Base-by-base conservation (phyloP, 2,113 vertebrate genomes). In the Leptobrachium leishanense region DNA sequence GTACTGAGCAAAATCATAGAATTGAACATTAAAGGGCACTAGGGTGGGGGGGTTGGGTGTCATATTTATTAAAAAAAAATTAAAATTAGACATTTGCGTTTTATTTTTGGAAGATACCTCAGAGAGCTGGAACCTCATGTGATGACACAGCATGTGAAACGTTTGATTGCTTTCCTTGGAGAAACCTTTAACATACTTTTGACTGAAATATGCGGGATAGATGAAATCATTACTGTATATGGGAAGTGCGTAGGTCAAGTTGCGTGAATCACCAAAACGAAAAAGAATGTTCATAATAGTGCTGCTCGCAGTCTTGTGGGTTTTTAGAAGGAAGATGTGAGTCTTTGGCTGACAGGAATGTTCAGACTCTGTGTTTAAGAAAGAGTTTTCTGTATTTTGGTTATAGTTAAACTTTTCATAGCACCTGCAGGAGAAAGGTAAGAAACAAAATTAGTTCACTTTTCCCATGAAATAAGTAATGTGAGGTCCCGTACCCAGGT, bases 121-220 rank as follows among this genome's bases (percentile, higher is more conserved):
- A 0, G 87, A 76, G 81, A 86, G 84, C 79, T 82, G 86, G 82
- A 96, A 96, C 1, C 94, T 88, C 95, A 96, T 92, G 83, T 96
- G 94, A 84, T 95, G 95, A 85, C 95, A 95, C 85, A 95, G 88
- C 84, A 96, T 94, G 89, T 96, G 86, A 82, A 92, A 95, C 0
- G 42, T 72, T 3, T 0, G 87, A 8, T 84, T 69, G 0, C 54
- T 82, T 9, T 0, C 9, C 0, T 82, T 80, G 12, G 71, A 82
- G 76, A 92, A 87, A 20, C 90, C 92, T 68, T 94, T 85, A 65
- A 96, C 94, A 0, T 89, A 92, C 31, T 66, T 77, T 0, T 93
- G 85, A 11, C 82, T n/a, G 82, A 96, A 96, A 77, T 84, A 87
- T 1, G 3, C 1, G 0, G 95, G 94, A 83, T 95, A 96, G 82